Base-by-base conservation (phyloP, 2,888 invertebrate species). In the Imbricaverruca yamaguchii region DNA sequence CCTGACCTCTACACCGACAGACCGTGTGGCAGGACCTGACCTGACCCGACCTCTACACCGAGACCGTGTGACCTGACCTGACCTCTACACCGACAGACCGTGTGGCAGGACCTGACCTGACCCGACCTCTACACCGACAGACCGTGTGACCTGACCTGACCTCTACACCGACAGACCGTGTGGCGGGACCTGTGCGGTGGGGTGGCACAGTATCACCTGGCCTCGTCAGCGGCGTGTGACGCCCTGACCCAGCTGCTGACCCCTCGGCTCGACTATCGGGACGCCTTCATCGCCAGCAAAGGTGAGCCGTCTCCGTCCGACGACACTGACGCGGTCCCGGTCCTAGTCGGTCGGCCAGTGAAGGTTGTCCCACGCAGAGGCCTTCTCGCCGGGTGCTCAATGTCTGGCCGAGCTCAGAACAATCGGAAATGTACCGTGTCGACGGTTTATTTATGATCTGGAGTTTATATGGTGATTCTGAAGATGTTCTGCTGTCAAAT, bases 211-310 rank as follows among this genome's bases (percentile, higher is more conserved):
- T 74, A 74, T 53, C 74, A 74, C 74, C 23, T 74, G 74, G 1
- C 74, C 12, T 13, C 74, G 4, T 18, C 8, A 15, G 25, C 74
- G 8, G 74, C 74, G 21, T 74, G 74, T 18, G 74, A 74, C 18
- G 23, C 23, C 1, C 53, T 74, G 8, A 53, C 74, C 11, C 18
- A 39, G 18, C 74, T 74, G 74, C 74, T 74, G 74, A n/a, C 11
- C 10, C 74, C 74, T 3, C 39, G 74, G 21, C 74, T 74, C 6
- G 74, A 74, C 53, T 74, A 74, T 53, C 12, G 53, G 74, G 74
- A 74, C 74, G 74, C 53, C 18, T 53, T 9, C 74, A 53, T 53
- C 18, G 74, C 74, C 74, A 53, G 74, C 21, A 74, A 74, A 74
- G 74, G 74, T 74, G 53, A 8, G 53, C 69, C 8, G 1, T 1